Evolutionary conservation across 2,113 vertebrate species (phyloP).

Genomic region (Pelvicachromis taeniatus): DNA sequence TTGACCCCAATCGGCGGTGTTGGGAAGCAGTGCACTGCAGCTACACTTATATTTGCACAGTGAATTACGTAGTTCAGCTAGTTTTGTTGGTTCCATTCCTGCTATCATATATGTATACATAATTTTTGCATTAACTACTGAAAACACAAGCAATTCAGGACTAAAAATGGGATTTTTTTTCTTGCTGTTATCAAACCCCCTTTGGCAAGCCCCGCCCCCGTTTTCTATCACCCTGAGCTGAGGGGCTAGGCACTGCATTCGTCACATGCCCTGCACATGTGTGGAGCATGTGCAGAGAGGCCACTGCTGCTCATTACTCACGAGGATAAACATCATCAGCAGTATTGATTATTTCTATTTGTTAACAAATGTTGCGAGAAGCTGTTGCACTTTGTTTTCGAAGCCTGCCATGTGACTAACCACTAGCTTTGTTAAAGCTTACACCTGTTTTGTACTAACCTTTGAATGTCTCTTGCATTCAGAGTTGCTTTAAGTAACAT

Average conservation of each 20-base stretch:
- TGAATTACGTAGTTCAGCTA: background rate
- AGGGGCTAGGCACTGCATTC: background rate
- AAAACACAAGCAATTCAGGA: background rate
- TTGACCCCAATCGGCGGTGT: background rate
- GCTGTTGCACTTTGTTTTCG: background rate
- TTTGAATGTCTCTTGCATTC: background rate
- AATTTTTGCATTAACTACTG: background rate
- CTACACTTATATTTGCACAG: background rate
- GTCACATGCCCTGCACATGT: background rate
- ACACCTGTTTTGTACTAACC: background rate
- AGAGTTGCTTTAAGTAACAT: background rate
- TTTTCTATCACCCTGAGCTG: background rate
- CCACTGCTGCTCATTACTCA: background rate
- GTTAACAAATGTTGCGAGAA: background rate
- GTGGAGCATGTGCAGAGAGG: background rate
- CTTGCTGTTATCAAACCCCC: background rate
- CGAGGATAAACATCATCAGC: background rate
- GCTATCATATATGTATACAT: background rate
- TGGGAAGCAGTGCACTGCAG: background rate
- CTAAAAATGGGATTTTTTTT: background rate
- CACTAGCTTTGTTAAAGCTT: background rate
- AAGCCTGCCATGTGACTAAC: background rate
- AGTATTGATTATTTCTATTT: background rate
- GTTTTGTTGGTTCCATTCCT: background rate
- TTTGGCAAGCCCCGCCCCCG: background rate